Base-by-base conservation (phyloP, 1,140 invertebrate species). In the Hyles vespertilio region DNA sequence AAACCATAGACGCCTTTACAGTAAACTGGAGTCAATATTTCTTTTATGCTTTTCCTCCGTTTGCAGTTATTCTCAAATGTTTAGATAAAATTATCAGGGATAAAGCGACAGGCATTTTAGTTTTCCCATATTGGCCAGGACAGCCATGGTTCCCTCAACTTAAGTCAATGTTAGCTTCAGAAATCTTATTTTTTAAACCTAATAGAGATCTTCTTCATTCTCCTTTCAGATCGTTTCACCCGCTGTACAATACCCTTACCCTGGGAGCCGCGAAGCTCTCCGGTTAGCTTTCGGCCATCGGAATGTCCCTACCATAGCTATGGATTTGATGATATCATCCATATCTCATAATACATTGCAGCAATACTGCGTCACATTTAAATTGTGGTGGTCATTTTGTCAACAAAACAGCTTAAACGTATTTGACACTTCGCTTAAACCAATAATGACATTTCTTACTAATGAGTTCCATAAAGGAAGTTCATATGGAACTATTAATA, bases 91-190 rank as follows among this genome's bases (percentile, higher is more conserved):
- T 63, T 34, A 51, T 55, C 22, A 5, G 44, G 3, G 64, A 62
- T 43, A 22, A 47, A 36, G 59, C 65, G 3, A 22, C 8, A 4
- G 65, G 65, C 7, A 63, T 67, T 11, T 9, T 67, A 10, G 54
- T 67, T 8, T 59, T 57, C 6, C 60, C 60, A 0, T 32, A 33
- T 12, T 67, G 65, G 65, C 50, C 53, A 2, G 49, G 53, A n/a
- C 65, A 67, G 40, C 57, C 59, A 2, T 84, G 76, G 77, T 82
- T 64, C 48, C 70, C 78, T 0, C 2, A 80, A 0, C 11, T 58
- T 36, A 44, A 56, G 50, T n/a, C 9, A 9, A 36, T 81, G 44
- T 5, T 74, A 5, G 11, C 48, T 2, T 63, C 59, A 11, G 57
- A 71, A 11, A 58, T 60, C 22, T 47, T 77, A n/a, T 58, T 43